Evolutionary conservation across 2,797 vertebrate genomes (phyloP), one percentile per base, ranked within the genome.

Genomic region (Helostoma temminkii): DNA sequence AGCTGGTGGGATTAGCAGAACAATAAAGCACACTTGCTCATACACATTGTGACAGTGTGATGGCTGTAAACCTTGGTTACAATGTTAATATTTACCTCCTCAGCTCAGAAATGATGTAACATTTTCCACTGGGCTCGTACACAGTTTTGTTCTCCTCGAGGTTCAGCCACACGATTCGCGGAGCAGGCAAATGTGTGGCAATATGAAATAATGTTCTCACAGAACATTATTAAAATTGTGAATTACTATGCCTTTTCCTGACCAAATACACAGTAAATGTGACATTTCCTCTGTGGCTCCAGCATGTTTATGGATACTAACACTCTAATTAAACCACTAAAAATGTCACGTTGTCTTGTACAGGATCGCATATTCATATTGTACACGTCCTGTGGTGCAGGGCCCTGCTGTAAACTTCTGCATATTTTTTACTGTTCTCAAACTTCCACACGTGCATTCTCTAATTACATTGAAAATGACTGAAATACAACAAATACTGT

Each of bases 81-180:
- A 91, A 91, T 91, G 88, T 85, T 90, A 90, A 92, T 92, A 91
- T 91, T 91, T 92, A 91, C 78, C 61, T 78, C 74, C 71, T 75
- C 46, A 19, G 70, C 74, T 72, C 70, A 34, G 77, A 58, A 74
- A 74, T 67, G 76, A 78, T 66, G 71, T 66, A 66, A 78, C 76
- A 79, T 86, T 92, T 91, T 90, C 89, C 88, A 86, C 57, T 86
- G 80, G 1, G 62, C 55, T 78, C 56, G 52, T 1, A 62, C 74
- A 82, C 69, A 72, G 65, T 30, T 77, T 65, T 36, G 48, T 15
- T 65, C 60, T 72, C 54, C 55, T 59, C 41, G 52, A 58, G 54
- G 34, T 28, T 42, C 59, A 60, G 74, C 47, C 53, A 26, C 19
- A n/a, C 56, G 46, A 30, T 50, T 73, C 52, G 43, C 46, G 48